phyloP scores from a whole-genome alignment of 2,888 invertebrate genomes.

The Agriopis aurantiaria region DNA sequence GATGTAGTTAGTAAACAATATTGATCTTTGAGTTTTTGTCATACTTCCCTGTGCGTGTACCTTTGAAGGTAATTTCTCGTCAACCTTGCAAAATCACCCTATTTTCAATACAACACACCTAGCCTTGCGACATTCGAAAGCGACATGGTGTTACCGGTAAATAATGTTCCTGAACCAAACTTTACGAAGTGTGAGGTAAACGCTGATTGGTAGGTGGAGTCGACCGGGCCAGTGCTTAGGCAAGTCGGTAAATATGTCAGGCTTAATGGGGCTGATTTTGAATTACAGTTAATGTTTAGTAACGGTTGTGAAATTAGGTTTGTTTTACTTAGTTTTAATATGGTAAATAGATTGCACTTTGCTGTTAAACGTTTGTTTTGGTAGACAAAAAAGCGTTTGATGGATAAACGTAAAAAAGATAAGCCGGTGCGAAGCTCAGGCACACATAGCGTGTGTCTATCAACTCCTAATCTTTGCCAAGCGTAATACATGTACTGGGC shows the following conservation, averaged over 20 bases:
- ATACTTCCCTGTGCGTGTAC: neutral
- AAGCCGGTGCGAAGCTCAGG: too few relatives aligned
- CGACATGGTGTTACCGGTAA: slow-evolving; percentile 24
- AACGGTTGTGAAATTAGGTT: neutral
- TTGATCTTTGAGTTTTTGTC: too few relatives aligned
- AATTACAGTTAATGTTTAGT: neutral
- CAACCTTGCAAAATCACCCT: slow-evolving; percentile 41
- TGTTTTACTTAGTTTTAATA: neutral
- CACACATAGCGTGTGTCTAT: too few relatives aligned
- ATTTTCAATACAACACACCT: slow-evolving; percentile 38
- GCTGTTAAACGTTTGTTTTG: too few relatives aligned
- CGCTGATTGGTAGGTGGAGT: slow-evolving; percentile 27
- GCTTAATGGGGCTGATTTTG: slow-evolving; percentile 7
- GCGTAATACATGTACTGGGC: too few relatives aligned
- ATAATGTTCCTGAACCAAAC: slow-evolving; percentile 30
- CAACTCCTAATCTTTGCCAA: too few relatives aligned
- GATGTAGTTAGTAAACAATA: too few relatives aligned
- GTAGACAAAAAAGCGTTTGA: too few relatives aligned
- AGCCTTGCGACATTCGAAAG: slow-evolving; percentile 33
- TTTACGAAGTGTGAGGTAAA: slow-evolving; percentile 22
- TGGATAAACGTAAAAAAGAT: too few relatives aligned
- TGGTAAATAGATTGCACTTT: too few relatives aligned
- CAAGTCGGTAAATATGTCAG: slow-evolving; percentile 24
- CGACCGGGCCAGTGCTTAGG: slow-evolving; percentile 7
- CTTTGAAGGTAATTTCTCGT: neutral